Percentiles rank a stretch among this genome's conserved stretches.
These are phyloP conservation scores for Telenomus remus DNA, from an alignment of 1,140 invertebrate species.

Conservation along the genomic window DNA sequence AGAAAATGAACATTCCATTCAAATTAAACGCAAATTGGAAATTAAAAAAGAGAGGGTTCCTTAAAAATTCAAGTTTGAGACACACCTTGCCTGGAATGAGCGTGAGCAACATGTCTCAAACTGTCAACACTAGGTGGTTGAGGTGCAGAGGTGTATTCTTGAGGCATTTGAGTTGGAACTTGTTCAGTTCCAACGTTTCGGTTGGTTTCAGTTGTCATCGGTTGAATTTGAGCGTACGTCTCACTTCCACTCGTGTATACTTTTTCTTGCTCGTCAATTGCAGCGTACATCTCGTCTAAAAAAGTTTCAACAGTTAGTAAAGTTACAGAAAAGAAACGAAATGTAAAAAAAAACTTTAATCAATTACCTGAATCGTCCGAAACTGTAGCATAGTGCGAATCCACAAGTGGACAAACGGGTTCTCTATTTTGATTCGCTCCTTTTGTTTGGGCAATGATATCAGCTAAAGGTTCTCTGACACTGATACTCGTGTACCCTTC, in stretches of 20 bases:
- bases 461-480: conserved; percentile 88
- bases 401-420: conserved; percentile 73
- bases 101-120: conserved; percentile 78
- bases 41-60: too few species aligned
- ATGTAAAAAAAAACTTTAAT: too few species aligned
- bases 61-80: too few species aligned
- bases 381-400: conserved; percentile 88
- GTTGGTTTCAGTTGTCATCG: conserved; percentile 75
- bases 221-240: conserved; percentile 91
- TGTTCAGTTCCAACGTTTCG: conserved; percentile 71
- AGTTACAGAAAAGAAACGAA: too few species aligned
- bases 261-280: conserved; percentile 87
- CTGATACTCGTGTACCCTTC: conserved; percentile 94
- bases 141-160: conserved; percentile 71
- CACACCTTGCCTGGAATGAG: conserved; percentile 84
- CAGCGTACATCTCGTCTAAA: conserved; percentile 90
- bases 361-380: conserved; percentile 90
- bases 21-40: too few species aligned
- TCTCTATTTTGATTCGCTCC: conserved; percentile 72
- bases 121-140: conserved; percentile 79
- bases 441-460: conserved; percentile 80
- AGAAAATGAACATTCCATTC: neutral
- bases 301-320: conserved; percentile 30
- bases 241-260: conserved; percentile 88
- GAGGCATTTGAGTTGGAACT: conserved; percentile 53